phyloP scores from a whole-genome alignment of 1,140 invertebrate species.

The Gonioctena quinquepunctata region DNA sequence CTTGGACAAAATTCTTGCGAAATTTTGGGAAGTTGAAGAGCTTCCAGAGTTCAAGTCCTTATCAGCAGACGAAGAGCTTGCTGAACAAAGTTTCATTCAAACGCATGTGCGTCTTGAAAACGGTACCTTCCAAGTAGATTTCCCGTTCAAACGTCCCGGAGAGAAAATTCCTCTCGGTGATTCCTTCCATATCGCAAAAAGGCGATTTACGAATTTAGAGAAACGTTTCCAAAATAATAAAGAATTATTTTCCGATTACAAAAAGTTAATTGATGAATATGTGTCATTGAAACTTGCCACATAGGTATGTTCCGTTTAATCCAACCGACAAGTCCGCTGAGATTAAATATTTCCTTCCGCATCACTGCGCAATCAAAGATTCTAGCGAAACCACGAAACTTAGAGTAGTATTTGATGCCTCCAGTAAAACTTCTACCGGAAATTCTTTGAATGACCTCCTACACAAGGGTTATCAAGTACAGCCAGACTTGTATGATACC shows the following conservation, averaged over 20 bases:
- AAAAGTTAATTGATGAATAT: conserved; percentile 3
- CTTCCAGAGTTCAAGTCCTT: neutral
- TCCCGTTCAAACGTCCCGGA: conserved; percentile 3
- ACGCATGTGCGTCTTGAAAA: neutral
- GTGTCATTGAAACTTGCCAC: neutral
- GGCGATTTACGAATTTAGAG: neutral
- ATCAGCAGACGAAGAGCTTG: conserved; percentile 4
- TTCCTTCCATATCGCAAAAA: neutral
- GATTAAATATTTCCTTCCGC: conserved; percentile 46
- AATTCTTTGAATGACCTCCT: conserved; percentile 42
- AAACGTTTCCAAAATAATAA: neutral
- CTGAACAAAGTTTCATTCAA: conserved; percentile 10
- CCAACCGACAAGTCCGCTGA: neutral
- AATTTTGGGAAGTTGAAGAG: conserved; percentile 19
- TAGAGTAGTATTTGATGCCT: conserved; percentile 48
- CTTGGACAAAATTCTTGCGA: neutral
- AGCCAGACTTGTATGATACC: conserved; percentile 23
- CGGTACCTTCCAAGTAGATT: conserved; percentile 15
- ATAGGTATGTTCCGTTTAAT: neutral
- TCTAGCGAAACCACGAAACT: conserved; percentile 47
- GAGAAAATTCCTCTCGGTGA: neutral
- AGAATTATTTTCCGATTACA: neutral
- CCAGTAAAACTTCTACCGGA: conserved; percentile 42
- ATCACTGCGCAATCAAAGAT: conserved; percentile 42
- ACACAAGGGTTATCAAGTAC: conserved; percentile 31